These are phyloP conservation scores for Gila robusta DNA, from an alignment of 2,797 vertebrate genomes.

Conservation along the genomic window DNA sequence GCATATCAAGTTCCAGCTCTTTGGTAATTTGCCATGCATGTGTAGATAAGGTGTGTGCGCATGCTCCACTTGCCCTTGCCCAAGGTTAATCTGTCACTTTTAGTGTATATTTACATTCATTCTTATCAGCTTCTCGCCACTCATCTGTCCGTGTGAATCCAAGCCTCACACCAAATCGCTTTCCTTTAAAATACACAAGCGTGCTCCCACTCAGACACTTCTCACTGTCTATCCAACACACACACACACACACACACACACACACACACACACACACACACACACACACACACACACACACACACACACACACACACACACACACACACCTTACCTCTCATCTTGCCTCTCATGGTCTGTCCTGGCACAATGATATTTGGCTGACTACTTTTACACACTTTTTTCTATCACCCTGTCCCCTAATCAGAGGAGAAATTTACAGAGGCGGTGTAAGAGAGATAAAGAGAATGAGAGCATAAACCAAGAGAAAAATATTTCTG, in stretches of 20 bases:
- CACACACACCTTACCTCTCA: neutral
- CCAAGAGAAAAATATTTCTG: neutral
- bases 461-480: neutral
- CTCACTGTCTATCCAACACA: constrained; percentile 5
- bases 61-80: constrained; percentile 77
- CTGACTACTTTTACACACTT: constrained; percentile 15
- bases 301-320: neutral
- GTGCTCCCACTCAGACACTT: constrained; percentile 47
- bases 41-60: constrained; percentile 50
- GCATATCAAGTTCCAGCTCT: constrained; percentile 24
- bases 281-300: neutral
- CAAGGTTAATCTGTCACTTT: constrained; percentile 86
- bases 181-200: constrained; percentile 82
- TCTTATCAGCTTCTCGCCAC: constrained; percentile 82
- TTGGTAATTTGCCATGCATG: constrained; percentile 14
- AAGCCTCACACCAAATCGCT: constrained; percentile 77
- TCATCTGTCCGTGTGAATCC: constrained; percentile 73
- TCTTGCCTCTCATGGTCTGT: neutral
- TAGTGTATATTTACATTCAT: constrained; percentile 83
- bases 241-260: neutral
- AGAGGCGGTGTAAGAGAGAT: neutral
- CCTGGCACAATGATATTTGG: neutral
- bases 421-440: neutral
- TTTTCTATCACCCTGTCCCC: constrained; percentile 7
- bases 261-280: neutral